Evolutionary conservation across 2,888 invertebrate genomes (phyloP), one percentile per base, ranked within the genome.

Genomic region (Rhogogaster chlorosoma): DNA sequence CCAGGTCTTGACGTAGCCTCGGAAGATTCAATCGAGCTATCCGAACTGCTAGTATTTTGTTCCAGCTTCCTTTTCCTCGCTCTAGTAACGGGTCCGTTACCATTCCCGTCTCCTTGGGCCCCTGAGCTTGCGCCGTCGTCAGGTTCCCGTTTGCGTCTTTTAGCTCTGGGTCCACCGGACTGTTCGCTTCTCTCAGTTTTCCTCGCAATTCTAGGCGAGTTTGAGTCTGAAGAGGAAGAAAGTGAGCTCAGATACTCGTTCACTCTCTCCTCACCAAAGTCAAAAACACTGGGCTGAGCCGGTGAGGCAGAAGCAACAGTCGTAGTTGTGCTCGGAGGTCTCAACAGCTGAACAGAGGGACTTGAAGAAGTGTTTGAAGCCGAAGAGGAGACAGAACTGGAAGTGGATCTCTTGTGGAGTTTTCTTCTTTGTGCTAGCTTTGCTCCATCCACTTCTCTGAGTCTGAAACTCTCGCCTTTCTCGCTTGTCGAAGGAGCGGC

Each of bases 401-500:
- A 93, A 1, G 94, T 94, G 45, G 94, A 94, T 83, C 94, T 94
- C 88, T 96, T 96, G 89, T 96, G 96, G 91, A 95, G 93, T 89
- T 96, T 95, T 5, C 97, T 94, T 42, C 97, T 94, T 91, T 96
- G 96, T 15, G 97, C 96, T 84, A 97, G 93, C 88, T 96, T 96
- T 0, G 97, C 97, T 84, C 95, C 95, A 45, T 95, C 94, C 0
- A 97, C 97, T 89, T 97, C 97, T 92, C 96, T 95, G 85, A 97
- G 93, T 71, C 96, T 94, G 92, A 97, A 97, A n/a, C 97, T 97
- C 90, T 96, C 96, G 26, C 95, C 93, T 82, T 96, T 95, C 0
- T 96, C 97, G 90, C 95, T 94, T 88, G 96, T 95, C 93, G 96
- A 96, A 67, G 96, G 94, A 91, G 96, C 95, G n/a, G 95, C 94